These are phyloP conservation scores for Ginglymostoma cirratum DNA, from an alignment of 2,113 vertebrate genomes.

Conservation along the genomic window DNA sequence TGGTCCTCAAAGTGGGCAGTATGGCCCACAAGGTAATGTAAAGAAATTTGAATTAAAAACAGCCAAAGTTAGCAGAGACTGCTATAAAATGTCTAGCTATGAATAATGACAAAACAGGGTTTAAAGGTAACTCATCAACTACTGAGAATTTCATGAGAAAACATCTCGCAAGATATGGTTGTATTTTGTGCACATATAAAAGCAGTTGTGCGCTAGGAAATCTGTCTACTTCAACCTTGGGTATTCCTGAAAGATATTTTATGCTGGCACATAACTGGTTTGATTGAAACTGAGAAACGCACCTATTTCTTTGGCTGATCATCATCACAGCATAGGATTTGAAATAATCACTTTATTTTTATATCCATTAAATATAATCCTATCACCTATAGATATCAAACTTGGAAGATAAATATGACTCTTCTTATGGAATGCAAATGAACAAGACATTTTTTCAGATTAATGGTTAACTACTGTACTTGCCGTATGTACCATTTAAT, in stretches of 20 bases:
- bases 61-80: neutral
- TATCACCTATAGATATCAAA: neutral
- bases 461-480: neutral
- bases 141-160: neutral
- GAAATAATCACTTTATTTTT: neutral
- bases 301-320: neutral
- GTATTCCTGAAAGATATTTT: neutral
- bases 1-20: slow-evolving; percentile 80
- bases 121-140: neutral
- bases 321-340: neutral
- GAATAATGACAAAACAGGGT: neutral
- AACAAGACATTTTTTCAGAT: neutral
- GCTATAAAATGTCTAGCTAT: neutral
- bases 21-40: slow-evolving; percentile 81
- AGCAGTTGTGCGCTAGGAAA: neutral
- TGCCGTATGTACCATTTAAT: neutral
- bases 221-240: neutral
- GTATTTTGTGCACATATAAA: neutral
- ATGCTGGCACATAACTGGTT: neutral
- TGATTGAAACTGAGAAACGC: neutral
- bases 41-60: slow-evolving; percentile 19
- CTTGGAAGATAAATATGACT: neutral
- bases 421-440: neutral
- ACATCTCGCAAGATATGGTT: neutral
- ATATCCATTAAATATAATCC: neutral